phyloP scores from a whole-genome alignment of 2,888 invertebrate genomes.

The Steinernema scapterisci region DNA sequence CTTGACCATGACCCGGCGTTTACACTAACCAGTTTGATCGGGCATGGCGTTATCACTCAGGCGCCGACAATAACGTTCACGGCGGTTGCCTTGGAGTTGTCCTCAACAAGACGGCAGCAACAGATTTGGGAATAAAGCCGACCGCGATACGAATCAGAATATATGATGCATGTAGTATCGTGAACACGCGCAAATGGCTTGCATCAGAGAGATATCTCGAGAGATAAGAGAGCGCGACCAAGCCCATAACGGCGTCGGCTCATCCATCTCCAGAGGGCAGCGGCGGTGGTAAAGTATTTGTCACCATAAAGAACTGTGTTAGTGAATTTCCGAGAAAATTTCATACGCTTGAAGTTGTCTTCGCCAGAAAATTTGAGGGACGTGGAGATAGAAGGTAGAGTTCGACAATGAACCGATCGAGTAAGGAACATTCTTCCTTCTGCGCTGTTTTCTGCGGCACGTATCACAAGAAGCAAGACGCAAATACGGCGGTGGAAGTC shows the following conservation, averaged over 20 bases:
- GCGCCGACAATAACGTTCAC: too few species aligned
- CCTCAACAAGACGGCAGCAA: not conserved
- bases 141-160: conserved; percentile 25
- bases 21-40: too few species aligned
- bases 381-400: too few species aligned
- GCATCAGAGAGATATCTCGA: conserved; percentile 27
- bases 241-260: conserved; percentile 11
- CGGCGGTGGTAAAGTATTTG: conserved; percentile 19
- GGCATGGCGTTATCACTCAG: too few species aligned
- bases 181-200: conserved; percentile 28
- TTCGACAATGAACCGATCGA: too few species aligned
- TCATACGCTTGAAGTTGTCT: too few species aligned
- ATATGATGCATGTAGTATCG: conserved; percentile 19
- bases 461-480: too few species aligned
- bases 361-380: too few species aligned
- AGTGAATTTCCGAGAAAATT: not conserved
- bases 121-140: not conserved
- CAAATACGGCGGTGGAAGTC: not conserved
- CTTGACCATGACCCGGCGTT: too few species aligned
- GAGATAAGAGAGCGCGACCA: conserved; percentile 16
- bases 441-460: too few species aligned
- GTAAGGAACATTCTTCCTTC: too few species aligned
- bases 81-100: too few species aligned
- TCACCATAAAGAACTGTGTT: conserved; percentile 6
- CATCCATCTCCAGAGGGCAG: conserved; percentile 24